These are phyloP conservation scores for Lasioglossum malachurum DNA, from an alignment of 2,888 invertebrate genomes.

Conservation along the genomic window DNA sequence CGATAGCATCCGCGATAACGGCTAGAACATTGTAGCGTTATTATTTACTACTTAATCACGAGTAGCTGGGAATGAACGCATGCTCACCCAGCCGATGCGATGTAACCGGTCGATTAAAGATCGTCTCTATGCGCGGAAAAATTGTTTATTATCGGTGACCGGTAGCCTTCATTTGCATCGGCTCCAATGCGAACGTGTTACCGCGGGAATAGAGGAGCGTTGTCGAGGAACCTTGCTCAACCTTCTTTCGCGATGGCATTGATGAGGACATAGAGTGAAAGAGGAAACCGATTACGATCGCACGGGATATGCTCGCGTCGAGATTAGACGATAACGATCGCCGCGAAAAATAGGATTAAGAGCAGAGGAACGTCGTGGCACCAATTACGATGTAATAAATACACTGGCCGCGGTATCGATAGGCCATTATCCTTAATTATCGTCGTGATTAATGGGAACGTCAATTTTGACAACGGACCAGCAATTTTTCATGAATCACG, in stretches of 20 bases:
- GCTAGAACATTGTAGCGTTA: neutral
- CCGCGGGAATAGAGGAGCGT: slow-evolving; percentile 11
- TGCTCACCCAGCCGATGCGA: neutral
- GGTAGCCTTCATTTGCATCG: slow-evolving; percentile 12
- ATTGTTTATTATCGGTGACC: slow-evolving; percentile 21
- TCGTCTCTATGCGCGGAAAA: slow-evolving; percentile 20
- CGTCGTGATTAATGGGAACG: neutral
- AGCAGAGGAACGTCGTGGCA: neutral
- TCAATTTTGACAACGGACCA: neutral
- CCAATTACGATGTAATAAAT: neutral
- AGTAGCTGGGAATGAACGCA: neutral
- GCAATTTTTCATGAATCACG: slow-evolving; percentile 5
- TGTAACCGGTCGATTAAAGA: slow-evolving; percentile 10
- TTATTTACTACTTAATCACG: slow-evolving; percentile 19
- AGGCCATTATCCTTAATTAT: slow-evolving; percentile 4
- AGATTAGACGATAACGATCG: slow-evolving; percentile 6
- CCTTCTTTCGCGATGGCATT: slow-evolving; percentile 2
- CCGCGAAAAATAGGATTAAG: neutral
- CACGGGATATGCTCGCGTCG: neutral
- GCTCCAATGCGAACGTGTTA: slow-evolving; percentile 3
- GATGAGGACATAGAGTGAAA: neutral
- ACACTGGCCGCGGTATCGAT: neutral
- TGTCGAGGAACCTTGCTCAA: neutral
- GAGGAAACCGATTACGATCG: slow-evolving; percentile 11
- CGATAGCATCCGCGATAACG: slow-evolving; percentile 8